phyloP scores from a whole-genome alignment of 2,797 vertebrate genomes.

The Labeo calbasu region DNA sequence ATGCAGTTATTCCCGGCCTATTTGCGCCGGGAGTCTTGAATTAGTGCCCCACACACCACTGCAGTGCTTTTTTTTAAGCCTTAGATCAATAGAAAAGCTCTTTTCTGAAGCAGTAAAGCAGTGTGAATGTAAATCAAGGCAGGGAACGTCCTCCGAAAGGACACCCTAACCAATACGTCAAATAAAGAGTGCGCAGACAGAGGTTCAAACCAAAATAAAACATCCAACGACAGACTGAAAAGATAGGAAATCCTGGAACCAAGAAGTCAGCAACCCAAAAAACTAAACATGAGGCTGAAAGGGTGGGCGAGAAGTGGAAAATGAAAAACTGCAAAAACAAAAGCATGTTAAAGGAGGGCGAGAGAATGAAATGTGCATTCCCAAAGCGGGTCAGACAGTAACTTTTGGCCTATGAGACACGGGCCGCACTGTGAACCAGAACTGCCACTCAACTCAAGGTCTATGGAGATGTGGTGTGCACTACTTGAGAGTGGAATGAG shows the following conservation, averaged over 20 bases:
- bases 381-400: constrained; percentile 49
- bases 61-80: constrained; percentile 63
- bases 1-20: constrained; percentile 73
- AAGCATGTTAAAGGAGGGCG: constrained; percentile 52
- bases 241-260: constrained; percentile 70
- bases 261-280: constrained; percentile 46
- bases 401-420: constrained; percentile 7
- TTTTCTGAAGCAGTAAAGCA: constrained; percentile 70
- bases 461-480: neutral
- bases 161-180: constrained; percentile 25
- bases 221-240: constrained; percentile 59
- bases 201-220: constrained; percentile 41
- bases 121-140: constrained; percentile 59
- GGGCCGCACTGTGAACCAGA: constrained; percentile 19
- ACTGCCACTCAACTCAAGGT: constrained; percentile 17
- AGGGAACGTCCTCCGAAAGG: constrained; percentile 10
- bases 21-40: constrained; percentile 55
- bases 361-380: constrained; percentile 56
- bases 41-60: constrained; percentile 59
- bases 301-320: constrained; percentile 26
- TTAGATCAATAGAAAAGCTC: constrained; percentile 62
- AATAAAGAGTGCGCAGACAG: constrained; percentile 28
- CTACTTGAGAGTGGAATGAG: constrained; percentile 47
- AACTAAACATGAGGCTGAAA: constrained; percentile 24
- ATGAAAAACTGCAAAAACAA: constrained; percentile 42